phyloP scores from a whole-genome alignment of 2,113 vertebrate genomes.

The Salminus brasiliensis region DNA sequence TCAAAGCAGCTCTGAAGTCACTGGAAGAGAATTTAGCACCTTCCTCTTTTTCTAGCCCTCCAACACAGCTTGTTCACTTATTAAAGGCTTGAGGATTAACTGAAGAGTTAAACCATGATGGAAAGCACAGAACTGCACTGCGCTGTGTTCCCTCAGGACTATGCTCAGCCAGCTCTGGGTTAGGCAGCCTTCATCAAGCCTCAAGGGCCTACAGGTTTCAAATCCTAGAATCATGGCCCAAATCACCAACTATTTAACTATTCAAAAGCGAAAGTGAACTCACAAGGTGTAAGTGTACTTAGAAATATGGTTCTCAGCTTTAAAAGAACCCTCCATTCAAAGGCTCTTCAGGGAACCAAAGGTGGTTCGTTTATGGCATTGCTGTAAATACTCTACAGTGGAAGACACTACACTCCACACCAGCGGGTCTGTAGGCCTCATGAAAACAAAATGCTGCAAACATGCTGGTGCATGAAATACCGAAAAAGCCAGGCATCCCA shows the following conservation, averaged over 20 bases:
- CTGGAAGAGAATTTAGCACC: background rate
- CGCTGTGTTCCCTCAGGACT: conserved; percentile 4
- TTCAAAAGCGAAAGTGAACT: conserved; percentile 21
- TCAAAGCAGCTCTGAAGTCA: background rate
- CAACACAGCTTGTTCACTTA: background rate
- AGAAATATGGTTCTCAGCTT: background rate
- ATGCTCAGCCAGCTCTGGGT: conserved; percentile 17
- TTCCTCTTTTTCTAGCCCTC: background rate
- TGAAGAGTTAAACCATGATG: conserved; percentile 24
- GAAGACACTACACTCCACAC: too few relatives aligned
- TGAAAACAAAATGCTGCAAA: too few relatives aligned
- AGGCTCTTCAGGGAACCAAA: too few relatives aligned
- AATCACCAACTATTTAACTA: conserved; percentile 30
- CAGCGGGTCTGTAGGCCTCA: too few relatives aligned
- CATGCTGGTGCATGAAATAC: too few relatives aligned
- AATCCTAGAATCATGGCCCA: conserved; percentile 26
- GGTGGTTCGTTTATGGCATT: too few relatives aligned
- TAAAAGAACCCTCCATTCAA: background rate
- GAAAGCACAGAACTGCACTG: conserved; percentile 1
- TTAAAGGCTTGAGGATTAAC: conserved; percentile 5
- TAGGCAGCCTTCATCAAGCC: conserved; percentile 15
- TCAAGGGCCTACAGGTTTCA: conserved; percentile 22
- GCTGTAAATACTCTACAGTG: too few relatives aligned
- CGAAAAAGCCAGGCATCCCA: too few relatives aligned
- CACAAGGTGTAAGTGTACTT: background rate